A percentile compares a stretch with the other conserved stretches of the same genome.
These are phyloP conservation scores for Villa cingulata DNA, from an alignment of 2,888 invertebrate species.

Conservation along the genomic window DNA sequence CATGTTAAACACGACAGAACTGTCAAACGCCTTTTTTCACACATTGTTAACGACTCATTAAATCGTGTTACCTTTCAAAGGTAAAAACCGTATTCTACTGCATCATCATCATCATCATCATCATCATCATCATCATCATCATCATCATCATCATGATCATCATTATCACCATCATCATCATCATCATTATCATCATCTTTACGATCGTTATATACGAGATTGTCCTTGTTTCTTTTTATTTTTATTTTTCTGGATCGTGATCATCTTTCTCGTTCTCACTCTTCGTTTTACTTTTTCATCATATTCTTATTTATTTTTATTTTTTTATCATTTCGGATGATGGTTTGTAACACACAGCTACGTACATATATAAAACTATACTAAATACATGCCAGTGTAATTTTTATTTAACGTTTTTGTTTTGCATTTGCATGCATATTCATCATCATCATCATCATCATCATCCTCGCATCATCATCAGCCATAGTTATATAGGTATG, in stretches of 20 bases:
- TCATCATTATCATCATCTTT: not conserved
- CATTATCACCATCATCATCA: not conserved
- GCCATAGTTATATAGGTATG: not conserved
- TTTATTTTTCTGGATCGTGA: too few species aligned
- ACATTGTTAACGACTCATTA: not conserved
- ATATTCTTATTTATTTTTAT: too few species aligned
- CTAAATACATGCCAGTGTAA: too few species aligned
- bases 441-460: not conserved
- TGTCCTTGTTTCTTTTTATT: too few species aligned
- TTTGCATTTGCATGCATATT: too few species aligned
- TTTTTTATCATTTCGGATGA: too few species aligned
- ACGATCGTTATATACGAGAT: too few species aligned
- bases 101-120: not conserved
- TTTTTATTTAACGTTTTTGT: too few species aligned
- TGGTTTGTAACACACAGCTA: too few species aligned
- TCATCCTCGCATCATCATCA: not conserved
- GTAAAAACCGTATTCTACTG: not conserved
- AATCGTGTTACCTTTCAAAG: not conserved
- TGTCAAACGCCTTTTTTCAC: not conserved
- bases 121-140: not conserved
- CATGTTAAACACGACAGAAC: not conserved
- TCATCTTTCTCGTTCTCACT: too few species aligned
- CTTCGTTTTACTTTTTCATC: too few species aligned
- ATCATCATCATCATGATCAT: not conserved
- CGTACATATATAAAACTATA: too few species aligned